Evolutionary conservation across 2,113 vertebrate species (phyloP).

Genomic region (Willisornis vidua): DNA sequence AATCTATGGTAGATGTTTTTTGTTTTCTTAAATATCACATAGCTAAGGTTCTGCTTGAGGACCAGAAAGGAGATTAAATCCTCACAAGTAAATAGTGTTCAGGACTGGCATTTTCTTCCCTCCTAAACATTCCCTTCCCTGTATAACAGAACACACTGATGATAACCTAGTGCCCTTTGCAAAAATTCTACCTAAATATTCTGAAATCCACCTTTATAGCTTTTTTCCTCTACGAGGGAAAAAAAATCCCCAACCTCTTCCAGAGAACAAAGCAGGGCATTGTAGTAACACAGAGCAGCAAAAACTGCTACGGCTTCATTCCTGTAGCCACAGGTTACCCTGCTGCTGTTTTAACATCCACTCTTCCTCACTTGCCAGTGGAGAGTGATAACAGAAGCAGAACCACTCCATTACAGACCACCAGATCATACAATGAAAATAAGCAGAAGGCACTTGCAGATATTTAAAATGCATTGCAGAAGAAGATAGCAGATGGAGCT

Average conservation of each 20-base stretch:
- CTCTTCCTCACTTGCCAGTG: not conserved
- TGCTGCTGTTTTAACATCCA: not conserved
- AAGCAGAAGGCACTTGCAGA: not conserved
- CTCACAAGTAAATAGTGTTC: slow-evolving; percentile 62
- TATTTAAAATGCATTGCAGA: not conserved
- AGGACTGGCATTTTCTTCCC: slow-evolving; percentile 56
- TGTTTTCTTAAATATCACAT: slow-evolving; percentile 74
- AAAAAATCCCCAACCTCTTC: not conserved
- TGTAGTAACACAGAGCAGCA: not conserved
- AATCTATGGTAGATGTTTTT: slow-evolving; percentile 72
- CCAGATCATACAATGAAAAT: not conserved
- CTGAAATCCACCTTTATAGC: not conserved
- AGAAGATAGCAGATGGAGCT: not conserved
- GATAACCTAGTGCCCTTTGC: slow-evolving; percentile 15
- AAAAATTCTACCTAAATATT: slow-evolving; percentile 16
- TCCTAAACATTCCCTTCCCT: slow-evolving; percentile 21
- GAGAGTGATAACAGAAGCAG: not conserved
- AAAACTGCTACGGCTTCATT: not conserved
- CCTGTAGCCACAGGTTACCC: not conserved
- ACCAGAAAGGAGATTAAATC: slow-evolving; percentile 71
- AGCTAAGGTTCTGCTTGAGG: slow-evolving; percentile 65
- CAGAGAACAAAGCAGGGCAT: slow-evolving; percentile 1
- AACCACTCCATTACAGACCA: not conserved
- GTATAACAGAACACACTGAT: slow-evolving; percentile 26
- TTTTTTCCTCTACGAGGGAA: not conserved